A percentile compares a stretch with the other conserved stretches of the same genome.
phyloP scores from a whole-genome alignment of 2,888 invertebrate genomes.

The Euproctis similis region DNA sequence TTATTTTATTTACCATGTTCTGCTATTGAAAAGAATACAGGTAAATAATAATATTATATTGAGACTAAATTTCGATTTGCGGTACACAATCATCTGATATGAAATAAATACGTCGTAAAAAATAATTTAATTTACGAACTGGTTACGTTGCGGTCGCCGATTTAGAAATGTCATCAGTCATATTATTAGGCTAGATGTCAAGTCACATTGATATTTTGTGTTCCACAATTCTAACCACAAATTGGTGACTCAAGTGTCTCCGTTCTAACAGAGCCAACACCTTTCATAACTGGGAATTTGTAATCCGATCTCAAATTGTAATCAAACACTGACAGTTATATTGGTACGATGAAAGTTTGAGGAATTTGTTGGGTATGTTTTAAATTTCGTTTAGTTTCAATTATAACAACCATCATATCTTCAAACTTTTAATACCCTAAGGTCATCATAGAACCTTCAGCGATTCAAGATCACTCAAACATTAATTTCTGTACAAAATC shows the following conservation, averaged over 20 bases:
- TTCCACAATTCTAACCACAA: slow-evolving; percentile 42
- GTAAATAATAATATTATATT: too few relatives aligned
- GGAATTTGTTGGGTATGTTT: neutral
- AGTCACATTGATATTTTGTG: slow-evolving; percentile 20
- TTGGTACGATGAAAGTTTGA: slow-evolving; percentile 1
- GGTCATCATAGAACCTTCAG: too few relatives aligned
- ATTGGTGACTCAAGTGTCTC: slow-evolving; percentile 38
- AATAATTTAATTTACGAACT: slow-evolving; percentile 32
- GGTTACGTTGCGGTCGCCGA: slow-evolving; percentile 30
- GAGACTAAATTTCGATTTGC: too few relatives aligned
- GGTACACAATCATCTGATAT: too few relatives aligned
- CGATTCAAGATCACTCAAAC: too few relatives aligned
- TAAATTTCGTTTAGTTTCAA: too few relatives aligned
- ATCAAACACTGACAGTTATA: slow-evolving; percentile 19
- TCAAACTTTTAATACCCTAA: too few relatives aligned
- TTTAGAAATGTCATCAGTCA: slow-evolving; percentile 28
- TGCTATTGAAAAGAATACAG: too few relatives aligned
- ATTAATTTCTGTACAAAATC: too few relatives aligned
- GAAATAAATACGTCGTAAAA: slow-evolving; percentile 19
- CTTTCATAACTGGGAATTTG: slow-evolving; percentile 24
- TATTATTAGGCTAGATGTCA: slow-evolving; percentile 23
- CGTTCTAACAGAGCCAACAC: slow-evolving; percentile 26
- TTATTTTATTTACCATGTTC: too few relatives aligned
- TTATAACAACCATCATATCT: too few relatives aligned
- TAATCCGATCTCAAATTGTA: slow-evolving; percentile 17